Base-by-base conservation (phyloP, 2,888 invertebrate species). In the Sepiola atlantica region DNA sequence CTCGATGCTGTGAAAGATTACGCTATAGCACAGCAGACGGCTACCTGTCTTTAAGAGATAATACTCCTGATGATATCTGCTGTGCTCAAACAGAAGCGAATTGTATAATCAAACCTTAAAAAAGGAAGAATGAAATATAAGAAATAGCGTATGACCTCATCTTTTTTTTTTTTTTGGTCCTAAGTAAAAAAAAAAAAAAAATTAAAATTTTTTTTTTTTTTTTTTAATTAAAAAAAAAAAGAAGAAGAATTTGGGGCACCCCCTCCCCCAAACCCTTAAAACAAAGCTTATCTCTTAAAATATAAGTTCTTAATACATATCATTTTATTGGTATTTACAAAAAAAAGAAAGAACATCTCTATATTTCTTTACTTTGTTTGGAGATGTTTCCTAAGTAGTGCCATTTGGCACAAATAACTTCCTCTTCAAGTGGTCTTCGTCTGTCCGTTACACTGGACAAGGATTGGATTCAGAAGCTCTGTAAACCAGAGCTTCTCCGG, bases 361-460 rank as follows among this genome's bases (percentile, higher is more conserved):
- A 45, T 32, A 77, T 77, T 16, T 77, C 12, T 77, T 77, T 77
- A 77, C 77, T n/a, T 32, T n/a, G 28, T 77, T 77, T 77, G 16
- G 77, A 77, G 77, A 77, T 77, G 77, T 77, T 77, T 77, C 14
- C 77, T 4, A 32, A 77, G n/a, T 77, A 77, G 77, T 77, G 77
- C n/a, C 32, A n/a, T 77, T 32, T 77, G 92, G 45, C 92, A 57
- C 10, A 94, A 92, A 45, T 32, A 24, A 55, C 28, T 32, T 93
- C 28, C 24, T 93, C 55, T 93, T 21, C 55, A 90, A 55, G 14
- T 94, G 32, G 92, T 54, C 45, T 94, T 94, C 94, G n/a, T n/a
- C 32, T 77, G 77, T 77, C 77, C 77, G n/a, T 77, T 77, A 77
- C 77, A 77, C 77, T 77, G 77, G 77, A 77, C 77, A 77, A 77